These are phyloP conservation scores for Dasypus novemcinctus DNA, from an alignment of 2,113 vertebrate genomes.

Conservation along the genomic window DNA sequence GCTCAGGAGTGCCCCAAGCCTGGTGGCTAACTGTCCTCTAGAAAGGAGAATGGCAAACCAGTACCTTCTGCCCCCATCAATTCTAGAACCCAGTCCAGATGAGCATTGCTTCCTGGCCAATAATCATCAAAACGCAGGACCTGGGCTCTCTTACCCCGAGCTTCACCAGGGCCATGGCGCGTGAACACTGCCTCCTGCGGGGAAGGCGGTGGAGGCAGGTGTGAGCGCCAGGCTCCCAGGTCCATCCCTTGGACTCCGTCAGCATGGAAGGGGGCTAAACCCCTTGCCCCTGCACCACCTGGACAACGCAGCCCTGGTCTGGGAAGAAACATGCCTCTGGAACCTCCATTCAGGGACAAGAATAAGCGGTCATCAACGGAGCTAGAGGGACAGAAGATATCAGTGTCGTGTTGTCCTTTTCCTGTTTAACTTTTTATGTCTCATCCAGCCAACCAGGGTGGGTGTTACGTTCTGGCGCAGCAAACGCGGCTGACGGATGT, in stretches of 20 bases:
- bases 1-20: background rate
- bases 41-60: conserved; percentile 18
- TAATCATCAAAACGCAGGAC: background rate
- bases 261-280: fast-evolving
- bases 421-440: background rate
- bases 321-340: background rate
- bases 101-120: background rate
- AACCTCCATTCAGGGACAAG: background rate
- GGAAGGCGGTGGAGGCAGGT: background rate
- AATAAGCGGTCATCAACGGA: fast-evolving
- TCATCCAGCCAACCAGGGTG: too few relatives aligned
- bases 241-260: fast-evolving
- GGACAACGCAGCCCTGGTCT: fast-evolving
- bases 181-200: background rate
- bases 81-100: background rate
- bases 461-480: too few relatives aligned
- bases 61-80: background rate
- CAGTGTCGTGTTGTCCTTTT: too few relatives aligned
- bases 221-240: background rate
- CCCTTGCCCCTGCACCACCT: fast-evolving
- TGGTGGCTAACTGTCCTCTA: conserved; percentile 40
- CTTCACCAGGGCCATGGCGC: fast-evolving
- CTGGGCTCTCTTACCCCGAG: fast-evolving
- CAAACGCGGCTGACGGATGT: too few relatives aligned
- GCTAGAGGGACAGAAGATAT: background rate